Evolutionary conservation across 2,113 vertebrate species (phyloP), one percentile per base, ranked within the genome.

Genomic region (Zapornia atra): DNA sequence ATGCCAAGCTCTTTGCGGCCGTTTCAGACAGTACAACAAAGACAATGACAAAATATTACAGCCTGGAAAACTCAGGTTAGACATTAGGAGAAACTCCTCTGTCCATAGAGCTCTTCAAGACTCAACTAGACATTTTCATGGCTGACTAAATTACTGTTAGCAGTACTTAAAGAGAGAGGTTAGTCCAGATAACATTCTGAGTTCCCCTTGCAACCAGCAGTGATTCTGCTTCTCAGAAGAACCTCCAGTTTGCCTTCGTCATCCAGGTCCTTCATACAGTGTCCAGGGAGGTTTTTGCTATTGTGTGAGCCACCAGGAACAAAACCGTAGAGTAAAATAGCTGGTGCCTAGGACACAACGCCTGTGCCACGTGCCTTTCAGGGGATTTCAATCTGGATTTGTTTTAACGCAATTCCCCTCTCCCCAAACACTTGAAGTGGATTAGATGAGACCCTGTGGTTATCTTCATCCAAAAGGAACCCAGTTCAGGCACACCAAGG

Each of bases 1-100:
- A 82, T 20, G 16, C 31, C 25, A 50, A 82, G 21, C 5, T 51
- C 12, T 76, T 71, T 9, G 9, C 16, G 15, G 22, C 31, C n/a
- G 44, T 31, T 42, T 21, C 65, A 65, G 31, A 42, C 20, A 17
- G 22, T n/a, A 60, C 60, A 90, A 33, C 15, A 65, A 54, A 70
- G 20, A 34, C 46, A 85, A 66, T 0, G 0, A 22, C 3, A 70
- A 38, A 6, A 7, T 29, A 65, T 17, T 51, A 33, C 11, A 73
- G 38, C 69, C 56, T 84, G 28, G 40, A 46, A 84, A 70, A 9
- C 50, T 87, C 56, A 63, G 12, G 18, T 0, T 88, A 85, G 65
- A 65, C 60, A 29, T 2, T 54, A 66, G 29, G 15, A 70, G 46
- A 71, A 33, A 33, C 20, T 61, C 29, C 19, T 63, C 44, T 1